Base-by-base conservation (phyloP, 2,113 vertebrate genomes). In the Psittacula cyanocephala region DNA sequence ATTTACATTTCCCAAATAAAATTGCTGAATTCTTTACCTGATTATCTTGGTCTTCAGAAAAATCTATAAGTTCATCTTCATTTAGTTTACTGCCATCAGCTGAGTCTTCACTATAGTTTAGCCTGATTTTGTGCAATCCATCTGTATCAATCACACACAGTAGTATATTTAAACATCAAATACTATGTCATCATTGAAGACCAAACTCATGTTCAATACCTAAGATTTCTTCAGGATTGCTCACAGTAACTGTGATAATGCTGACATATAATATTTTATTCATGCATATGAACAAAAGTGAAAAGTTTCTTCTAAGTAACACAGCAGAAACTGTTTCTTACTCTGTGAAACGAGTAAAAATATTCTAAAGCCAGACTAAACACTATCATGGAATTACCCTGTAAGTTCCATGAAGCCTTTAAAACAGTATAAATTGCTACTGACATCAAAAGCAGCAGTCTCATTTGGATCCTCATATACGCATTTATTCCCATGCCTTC, bases 1-100 rank as follows among this genome's bases (percentile, higher is more conserved):
- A 20, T 47, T 60, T 2, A 7, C 9, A 57, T 71, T 86, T 62
- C 62, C 44, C 59, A 85, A 81, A 82, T 59, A 81, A 79, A 62
- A 55, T 0, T 46, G 23, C n/a, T 77, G 17, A 77, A 62, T 46
- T 62, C 55, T 95, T 97, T 96, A 99, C 99, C 98, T 98, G 99
- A 93, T 98, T 98, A 97, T 99, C 99, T 52, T 99, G 99, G 97
- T 99, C 99, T 91, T 99, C 99, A 44, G 99, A 99, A 98, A 99
- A 99, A 95, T 98, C 98, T 81, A 97, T 98, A 17, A 98, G 84
- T 70, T 99, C 99, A 62, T 99, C 98, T 97, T 98, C 98, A 47
- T 98, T 98, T 57, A 93, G 89, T 93, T 98, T 98, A 94, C 89
- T 96, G 83, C 96, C 88, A 84, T 98, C 98, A 81, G 87, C 67